Base-by-base conservation (phyloP, 2,113 vertebrate genomes). In the Sturnira hondurensis region DNA sequence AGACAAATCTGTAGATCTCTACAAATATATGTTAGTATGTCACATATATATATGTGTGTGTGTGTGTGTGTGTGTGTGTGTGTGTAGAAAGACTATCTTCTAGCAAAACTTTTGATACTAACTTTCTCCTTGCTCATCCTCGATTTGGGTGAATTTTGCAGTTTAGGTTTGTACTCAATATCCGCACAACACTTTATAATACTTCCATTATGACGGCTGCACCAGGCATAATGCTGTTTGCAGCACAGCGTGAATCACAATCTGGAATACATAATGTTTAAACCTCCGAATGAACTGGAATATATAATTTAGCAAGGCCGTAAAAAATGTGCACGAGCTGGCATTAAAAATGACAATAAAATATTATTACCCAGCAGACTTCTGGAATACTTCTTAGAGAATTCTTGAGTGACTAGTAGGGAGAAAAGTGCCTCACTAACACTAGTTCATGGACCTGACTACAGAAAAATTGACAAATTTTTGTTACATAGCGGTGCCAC, bases 301-400 rank as follows among this genome's bases (percentile, higher is more conserved):
- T 97, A 95, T 85, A 95, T 86, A 89, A 88, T 93, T 97, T 96
- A 73, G 94, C 85, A 94, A 78, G 93, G 81, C 63, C 86, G 81
- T 97, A 96, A 98, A 98, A 98, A 96, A 86, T 96, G 76, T 96
- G 73, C 52, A 90, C 86, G 77, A 97, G 81, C 52, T 96, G 89
- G 93, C 95, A 98, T 96, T 97, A 97, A 97, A 97, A 96, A 84
- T 97, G 78, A 96, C 94, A 96, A 97, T 97, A 96, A 97, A 98
- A 97, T 96, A 86, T 94, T 96, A 90, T 86, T 96, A 26, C 84
- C 76, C 88, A 95, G 73, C 58, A 80, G 65, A 86, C 78, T 73
- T 13, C 54, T 78, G 86, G 67, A 77, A 86, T 22, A 70, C 36
- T 84, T 97, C 92, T 94, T 95, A 43, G 14, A 96, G 78, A 52